Conservation (phyloP, 1,140 invertebrate genomes). For the Stenopsyche tienmushanensis region DNA sequence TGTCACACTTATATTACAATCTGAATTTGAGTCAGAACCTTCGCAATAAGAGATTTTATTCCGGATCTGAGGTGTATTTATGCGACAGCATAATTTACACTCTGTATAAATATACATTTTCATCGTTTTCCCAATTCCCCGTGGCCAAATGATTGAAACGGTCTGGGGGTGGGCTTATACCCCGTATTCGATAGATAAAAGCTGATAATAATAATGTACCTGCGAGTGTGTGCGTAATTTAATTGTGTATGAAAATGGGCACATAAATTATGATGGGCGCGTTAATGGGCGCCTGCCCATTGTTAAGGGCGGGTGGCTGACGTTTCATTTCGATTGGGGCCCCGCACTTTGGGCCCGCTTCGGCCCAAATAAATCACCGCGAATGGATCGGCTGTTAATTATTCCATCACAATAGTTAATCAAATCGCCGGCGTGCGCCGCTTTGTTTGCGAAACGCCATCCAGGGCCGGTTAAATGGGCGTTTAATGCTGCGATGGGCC, state of each 20-base stretch:
- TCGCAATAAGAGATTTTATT: too few relatives aligned
- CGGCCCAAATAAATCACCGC: background rate
- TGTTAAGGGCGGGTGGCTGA: background rate
- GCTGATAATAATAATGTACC: too few relatives aligned
- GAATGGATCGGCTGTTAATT: slow-evolving; percentile 28
- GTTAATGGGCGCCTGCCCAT: background rate
- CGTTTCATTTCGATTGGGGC: slow-evolving; percentile 6
- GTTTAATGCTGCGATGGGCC: slow-evolving; percentile 7
- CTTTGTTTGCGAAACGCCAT: slow-evolving; percentile 22
- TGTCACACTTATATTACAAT: too few relatives aligned
- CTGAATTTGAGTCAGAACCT: too few relatives aligned
- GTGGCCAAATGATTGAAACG: too few relatives aligned
- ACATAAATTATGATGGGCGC: slow-evolving; percentile 9
- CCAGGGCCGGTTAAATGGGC: slow-evolving; percentile 4
- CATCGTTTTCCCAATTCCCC: too few relatives aligned
- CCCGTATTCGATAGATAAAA: too few relatives aligned
- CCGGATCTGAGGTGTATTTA: too few relatives aligned
- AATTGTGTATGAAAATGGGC: slow-evolving; percentile 5
- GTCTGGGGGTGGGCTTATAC: too few relatives aligned
- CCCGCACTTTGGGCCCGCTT: background rate
- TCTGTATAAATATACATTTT: too few relatives aligned
- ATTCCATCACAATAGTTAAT: slow-evolving; percentile 35
- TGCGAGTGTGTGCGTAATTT: background rate
- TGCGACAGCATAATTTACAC: too few relatives aligned
- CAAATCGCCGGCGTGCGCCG: slow-evolving; percentile 18